Evolutionary conservation across 1,140 invertebrate species (phyloP).

Genomic region (Bathynomus jamesi): DNA sequence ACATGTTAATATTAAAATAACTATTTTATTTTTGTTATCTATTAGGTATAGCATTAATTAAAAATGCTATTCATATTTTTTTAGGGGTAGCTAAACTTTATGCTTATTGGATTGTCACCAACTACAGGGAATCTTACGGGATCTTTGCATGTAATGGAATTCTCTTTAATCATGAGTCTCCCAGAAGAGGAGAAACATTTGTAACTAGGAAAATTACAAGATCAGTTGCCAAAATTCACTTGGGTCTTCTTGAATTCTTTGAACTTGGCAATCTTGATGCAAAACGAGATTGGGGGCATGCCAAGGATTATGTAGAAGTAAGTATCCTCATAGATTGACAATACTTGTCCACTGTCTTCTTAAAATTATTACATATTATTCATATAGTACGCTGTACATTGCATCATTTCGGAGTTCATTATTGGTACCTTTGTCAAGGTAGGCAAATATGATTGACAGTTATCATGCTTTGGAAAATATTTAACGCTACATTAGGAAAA

Average conservation of each 20-base stretch:
- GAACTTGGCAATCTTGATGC: slow-evolving; percentile 95
- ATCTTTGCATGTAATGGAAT: slow-evolving; percentile 99
- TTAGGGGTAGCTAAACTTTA: slow-evolving; percentile 96
- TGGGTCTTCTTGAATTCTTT: slow-evolving; percentile 76
- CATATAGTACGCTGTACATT: too few relatives aligned
- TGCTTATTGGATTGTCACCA: slow-evolving; percentile 97
- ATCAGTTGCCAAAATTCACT: slow-evolving; percentile 89
- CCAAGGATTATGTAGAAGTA: slow-evolving; percentile 96
- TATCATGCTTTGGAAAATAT: too few relatives aligned
- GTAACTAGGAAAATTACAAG: slow-evolving; percentile 98
- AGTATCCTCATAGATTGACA: not conserved
- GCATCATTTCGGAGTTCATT: too few relatives aligned
- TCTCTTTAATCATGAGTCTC: slow-evolving; percentile 98
- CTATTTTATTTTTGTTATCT: too few relatives aligned
- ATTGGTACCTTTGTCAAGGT: too few relatives aligned
- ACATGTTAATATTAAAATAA: too few relatives aligned
- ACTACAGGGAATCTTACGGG: slow-evolving; percentile 94
- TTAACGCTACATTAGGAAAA: too few relatives aligned
- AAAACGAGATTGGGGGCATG: slow-evolving; percentile 97
- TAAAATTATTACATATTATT: too few relatives aligned
- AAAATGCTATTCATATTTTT: too few relatives aligned
- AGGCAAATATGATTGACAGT: too few relatives aligned
- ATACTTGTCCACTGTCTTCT: too few relatives aligned
- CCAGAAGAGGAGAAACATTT: slow-evolving; percentile 94
- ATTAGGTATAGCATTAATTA: too few relatives aligned